Conservation (phyloP, 2,888 invertebrate genomes). For the Palloptera scutellata region DNA sequence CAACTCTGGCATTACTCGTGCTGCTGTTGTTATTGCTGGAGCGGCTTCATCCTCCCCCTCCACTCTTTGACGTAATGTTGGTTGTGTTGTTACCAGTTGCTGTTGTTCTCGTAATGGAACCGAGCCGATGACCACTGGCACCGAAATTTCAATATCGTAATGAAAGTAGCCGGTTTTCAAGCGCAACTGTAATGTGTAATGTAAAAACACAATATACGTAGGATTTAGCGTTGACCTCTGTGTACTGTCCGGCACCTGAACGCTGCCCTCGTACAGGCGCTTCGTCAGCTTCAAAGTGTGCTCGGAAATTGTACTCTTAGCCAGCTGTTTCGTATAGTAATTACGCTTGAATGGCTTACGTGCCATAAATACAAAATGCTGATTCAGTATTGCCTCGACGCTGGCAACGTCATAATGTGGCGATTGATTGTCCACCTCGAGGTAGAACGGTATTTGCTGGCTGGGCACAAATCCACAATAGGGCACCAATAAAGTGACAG, state of each 20-base stretch:
- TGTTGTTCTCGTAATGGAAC: slow-evolving; percentile 47
- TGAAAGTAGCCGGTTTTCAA: slow-evolving; percentile 56
- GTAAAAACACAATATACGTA: slow-evolving; percentile 56
- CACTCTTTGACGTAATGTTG: slow-evolving; percentile 29
- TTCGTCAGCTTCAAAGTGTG: slow-evolving; percentile 52
- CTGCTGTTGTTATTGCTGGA: slow-evolving; percentile 28
- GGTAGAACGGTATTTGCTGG: slow-evolving; percentile 72
- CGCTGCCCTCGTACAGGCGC: slow-evolving; percentile 67
- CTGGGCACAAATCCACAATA: slow-evolving; percentile 77
- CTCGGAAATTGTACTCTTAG: slow-evolving; percentile 51
- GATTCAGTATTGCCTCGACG: slow-evolving; percentile 54
- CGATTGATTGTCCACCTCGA: slow-evolving; percentile 74
- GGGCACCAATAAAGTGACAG: slow-evolving; percentile 65
- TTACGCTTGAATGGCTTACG: slow-evolving; percentile 57
- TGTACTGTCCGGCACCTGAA: slow-evolving; percentile 69
- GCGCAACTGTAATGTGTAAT: slow-evolving; percentile 54
- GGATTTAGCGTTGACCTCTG: slow-evolving; percentile 72
- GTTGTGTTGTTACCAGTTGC: slow-evolving; percentile 45
- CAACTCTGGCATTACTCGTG: slow-evolving; percentile 15
- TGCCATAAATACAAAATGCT: slow-evolving; percentile 56
- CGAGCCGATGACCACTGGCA: slow-evolving; percentile 55
- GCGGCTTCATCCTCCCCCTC: not conserved
- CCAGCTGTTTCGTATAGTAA: slow-evolving; percentile 52
- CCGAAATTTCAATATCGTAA: slow-evolving; percentile 53
- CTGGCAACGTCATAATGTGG: slow-evolving; percentile 55